Percentiles rank a stretch among this genome's conserved stretches.
Conservation (phyloP, 2,113 vertebrate genomes). For the Pachyramphus minor region DNA sequence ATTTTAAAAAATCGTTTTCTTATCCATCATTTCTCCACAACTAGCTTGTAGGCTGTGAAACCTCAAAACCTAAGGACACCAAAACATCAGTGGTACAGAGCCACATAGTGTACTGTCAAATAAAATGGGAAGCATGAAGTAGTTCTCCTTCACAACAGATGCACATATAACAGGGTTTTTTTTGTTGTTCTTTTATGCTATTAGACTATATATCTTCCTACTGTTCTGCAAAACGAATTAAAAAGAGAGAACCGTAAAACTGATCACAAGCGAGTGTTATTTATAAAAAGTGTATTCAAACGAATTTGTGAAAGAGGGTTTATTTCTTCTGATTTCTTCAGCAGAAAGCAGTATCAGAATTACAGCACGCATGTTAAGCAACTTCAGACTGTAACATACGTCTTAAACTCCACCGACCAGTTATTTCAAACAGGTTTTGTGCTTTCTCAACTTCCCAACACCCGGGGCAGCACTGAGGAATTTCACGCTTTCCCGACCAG, state of each 20-base stretch:
- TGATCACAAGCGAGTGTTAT: neutral
- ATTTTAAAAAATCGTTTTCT: neutral
- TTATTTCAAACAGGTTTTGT: neutral
- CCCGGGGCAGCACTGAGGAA: rapidly evolving
- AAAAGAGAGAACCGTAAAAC: neutral
- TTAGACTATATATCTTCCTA: rapidly evolving
- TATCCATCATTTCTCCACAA: neutral
- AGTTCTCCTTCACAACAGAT: neutral
- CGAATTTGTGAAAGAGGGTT: rapidly evolving
- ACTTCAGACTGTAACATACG: neutral
- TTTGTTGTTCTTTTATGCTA: neutral
- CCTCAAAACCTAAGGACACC: neutral
- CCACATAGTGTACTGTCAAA: neutral
- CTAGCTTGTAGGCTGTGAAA: neutral
- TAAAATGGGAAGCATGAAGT: neutral
- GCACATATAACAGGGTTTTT: neutral
- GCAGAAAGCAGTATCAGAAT: neutral
- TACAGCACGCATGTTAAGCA: neutral
- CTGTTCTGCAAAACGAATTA: neutral
- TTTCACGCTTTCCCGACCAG: rapidly evolving
- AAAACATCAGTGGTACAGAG: neutral
- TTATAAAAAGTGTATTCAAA: neutral
- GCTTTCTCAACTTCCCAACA: neutral
- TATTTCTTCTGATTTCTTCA: neutral
- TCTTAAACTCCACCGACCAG: neutral